Evolutionary conservation across 2,797 vertebrate species (phyloP).

Genomic region (Huso huso): DNA sequence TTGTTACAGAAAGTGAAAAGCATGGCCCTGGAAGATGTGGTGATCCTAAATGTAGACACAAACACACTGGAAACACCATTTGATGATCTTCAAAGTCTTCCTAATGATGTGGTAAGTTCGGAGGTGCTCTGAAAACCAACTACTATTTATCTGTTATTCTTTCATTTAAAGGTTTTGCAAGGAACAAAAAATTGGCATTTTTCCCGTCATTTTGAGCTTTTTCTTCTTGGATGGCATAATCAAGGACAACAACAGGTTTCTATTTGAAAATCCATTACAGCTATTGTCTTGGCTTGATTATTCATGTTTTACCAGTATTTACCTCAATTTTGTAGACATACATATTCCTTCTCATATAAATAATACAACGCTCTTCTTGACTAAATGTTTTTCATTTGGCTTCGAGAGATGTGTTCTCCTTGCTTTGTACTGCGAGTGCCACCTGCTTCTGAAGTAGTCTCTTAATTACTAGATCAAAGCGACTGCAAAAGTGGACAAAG

Average conservation of each 20-base stretch:
- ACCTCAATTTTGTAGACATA: conserved; percentile 29
- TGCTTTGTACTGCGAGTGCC: conserved; percentile 54
- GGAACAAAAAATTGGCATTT: conserved; percentile 1
- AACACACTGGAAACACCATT: conserved; percentile 93
- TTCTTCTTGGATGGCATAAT: conserved; percentile 30
- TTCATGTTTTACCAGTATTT: conserved; percentile 14
- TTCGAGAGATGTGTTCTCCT: conserved; percentile 32
- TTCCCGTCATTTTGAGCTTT: conserved; percentile 16
- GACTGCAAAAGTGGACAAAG: conserved; percentile 53
- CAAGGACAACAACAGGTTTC: conserved; percentile 47
- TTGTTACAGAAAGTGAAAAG: conserved; percentile 73
- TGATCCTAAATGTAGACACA: conserved; percentile 84
- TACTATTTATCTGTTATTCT: conserved; percentile 2
- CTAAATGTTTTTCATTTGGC: conserved; percentile 27
- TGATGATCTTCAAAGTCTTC: conserved; percentile 90
- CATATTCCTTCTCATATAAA: conserved; percentile 19
- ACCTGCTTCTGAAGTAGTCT: conserved; percentile 61
- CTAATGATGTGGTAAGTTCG: conserved; percentile 84
- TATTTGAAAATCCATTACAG: conserved; percentile 52
- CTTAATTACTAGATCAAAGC: conserved; percentile 69
- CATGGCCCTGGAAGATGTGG: conserved; percentile 85
- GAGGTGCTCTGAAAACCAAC: conserved; percentile 26
- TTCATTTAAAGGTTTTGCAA: background rate
- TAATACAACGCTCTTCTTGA: conserved; percentile 5
- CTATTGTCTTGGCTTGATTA: conserved; percentile 62